These are phyloP conservation scores for Tupaia tana DNA, from an alignment of 2,113 vertebrate genomes.

Conservation along the genomic window DNA sequence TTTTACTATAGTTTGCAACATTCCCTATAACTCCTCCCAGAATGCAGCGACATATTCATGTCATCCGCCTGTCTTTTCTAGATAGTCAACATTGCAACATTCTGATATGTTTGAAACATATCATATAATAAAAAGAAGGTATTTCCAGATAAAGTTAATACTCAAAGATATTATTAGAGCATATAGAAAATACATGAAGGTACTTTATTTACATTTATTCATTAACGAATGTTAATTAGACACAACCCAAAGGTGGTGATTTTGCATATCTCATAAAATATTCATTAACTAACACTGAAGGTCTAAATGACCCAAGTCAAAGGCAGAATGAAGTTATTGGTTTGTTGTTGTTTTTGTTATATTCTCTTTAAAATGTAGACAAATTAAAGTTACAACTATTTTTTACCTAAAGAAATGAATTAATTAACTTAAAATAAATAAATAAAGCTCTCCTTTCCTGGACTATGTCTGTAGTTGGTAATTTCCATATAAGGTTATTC, in stretches of 20 bases:
- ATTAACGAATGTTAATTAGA: conserved; percentile 5
- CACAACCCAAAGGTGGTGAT: background rate
- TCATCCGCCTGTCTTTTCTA: background rate
- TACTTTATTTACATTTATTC: conserved; percentile 28
- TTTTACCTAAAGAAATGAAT: background rate
- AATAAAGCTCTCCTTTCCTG: background rate
- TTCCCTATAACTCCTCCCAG: background rate
- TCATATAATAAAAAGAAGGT: background rate
- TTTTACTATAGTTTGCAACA: background rate
- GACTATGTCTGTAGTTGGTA: background rate
- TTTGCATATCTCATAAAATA: background rate
- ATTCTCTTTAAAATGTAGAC: background rate
- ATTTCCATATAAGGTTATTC: background rate
- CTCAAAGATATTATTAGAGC: background rate
- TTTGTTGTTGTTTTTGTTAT: background rate
- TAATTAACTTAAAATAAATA: background rate
- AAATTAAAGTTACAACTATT: background rate
- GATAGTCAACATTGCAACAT: background rate
- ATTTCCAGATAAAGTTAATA: background rate
- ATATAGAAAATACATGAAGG: background rate
- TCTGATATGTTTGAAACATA: background rate
- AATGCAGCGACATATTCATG: background rate
- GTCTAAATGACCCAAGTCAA: conserved; percentile 23
- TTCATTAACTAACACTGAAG: conserved; percentile 5
- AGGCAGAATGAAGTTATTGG: background rate